phyloP scores from a whole-genome alignment of 2,113 vertebrate genomes.

The Esox niger region DNA sequence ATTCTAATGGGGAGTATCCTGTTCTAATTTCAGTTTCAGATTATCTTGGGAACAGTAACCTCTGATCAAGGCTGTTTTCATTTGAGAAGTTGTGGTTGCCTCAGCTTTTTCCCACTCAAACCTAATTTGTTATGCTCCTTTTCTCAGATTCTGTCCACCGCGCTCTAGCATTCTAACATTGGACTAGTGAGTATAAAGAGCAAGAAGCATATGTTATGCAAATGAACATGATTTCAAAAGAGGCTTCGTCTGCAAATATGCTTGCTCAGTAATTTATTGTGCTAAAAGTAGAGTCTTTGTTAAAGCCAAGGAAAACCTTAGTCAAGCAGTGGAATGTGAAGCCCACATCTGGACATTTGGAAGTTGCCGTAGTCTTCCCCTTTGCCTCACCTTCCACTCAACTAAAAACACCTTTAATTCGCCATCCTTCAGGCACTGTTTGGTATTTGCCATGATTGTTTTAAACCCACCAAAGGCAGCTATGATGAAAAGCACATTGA shows the following conservation, averaged over 20 bases:
- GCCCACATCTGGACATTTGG: background rate
- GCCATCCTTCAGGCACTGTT: slow-evolving; percentile 11
- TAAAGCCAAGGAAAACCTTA: background rate
- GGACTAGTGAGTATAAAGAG: slow-evolving; percentile 8
- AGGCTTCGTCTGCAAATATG: background rate
- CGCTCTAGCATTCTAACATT: slow-evolving; percentile 1
- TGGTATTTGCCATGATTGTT: slow-evolving; percentile 19
- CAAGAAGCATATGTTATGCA: slow-evolving; percentile 24
- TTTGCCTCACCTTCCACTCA: slow-evolving; percentile 10
- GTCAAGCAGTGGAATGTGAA: slow-evolving; percentile 1
- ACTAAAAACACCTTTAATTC: slow-evolving; percentile 16
- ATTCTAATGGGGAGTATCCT: background rate
- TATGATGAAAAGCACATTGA: slow-evolving; percentile 43
- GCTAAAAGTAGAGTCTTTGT: background rate
- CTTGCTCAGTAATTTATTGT: slow-evolving; percentile 2
- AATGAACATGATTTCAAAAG: slow-evolving; percentile 22
- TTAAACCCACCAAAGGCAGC: slow-evolving; percentile 25
- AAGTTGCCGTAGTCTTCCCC: slow-evolving; percentile 1
- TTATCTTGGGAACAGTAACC: slow-evolving; percentile 9
- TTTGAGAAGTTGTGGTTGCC: slow-evolving; percentile 2
- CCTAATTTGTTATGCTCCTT: slow-evolving; percentile 2
- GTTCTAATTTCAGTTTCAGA: slow-evolving; percentile 12
- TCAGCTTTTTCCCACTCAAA: background rate
- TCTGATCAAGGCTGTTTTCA: slow-evolving; percentile 18
- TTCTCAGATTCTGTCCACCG: background rate